These are phyloP conservation scores for Coreoperca whiteheadi DNA, from an alignment of 2,113 vertebrate genomes.

Conservation along the genomic window DNA sequence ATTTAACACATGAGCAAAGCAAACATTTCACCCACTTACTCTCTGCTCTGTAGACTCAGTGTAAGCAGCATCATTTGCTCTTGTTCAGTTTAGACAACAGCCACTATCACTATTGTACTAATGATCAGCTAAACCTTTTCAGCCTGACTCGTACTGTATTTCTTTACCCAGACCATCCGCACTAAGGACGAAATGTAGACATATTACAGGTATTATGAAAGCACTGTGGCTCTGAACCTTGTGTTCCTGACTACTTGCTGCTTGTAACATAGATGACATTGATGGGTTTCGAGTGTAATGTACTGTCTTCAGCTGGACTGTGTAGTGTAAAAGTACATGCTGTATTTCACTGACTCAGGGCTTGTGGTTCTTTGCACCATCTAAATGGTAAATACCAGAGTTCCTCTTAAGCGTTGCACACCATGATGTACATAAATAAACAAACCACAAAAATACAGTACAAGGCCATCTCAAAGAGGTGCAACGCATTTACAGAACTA, in stretches of 20 bases:
- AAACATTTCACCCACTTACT: constrained; percentile 63
- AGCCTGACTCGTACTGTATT: constrained; percentile 4
- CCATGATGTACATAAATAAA: constrained; percentile 6
- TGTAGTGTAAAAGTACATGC: neutral
- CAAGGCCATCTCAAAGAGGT: neutral
- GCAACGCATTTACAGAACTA: neutral
- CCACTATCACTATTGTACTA: neutral
- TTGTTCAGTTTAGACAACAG: constrained; percentile 29
- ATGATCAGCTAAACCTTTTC: constrained; percentile 2
- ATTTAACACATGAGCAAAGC: constrained; percentile 66
- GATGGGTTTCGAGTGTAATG: neutral
- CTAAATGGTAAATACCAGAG: neutral
- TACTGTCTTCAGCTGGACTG: neutral
- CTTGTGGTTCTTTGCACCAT: neutral
- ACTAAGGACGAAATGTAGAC: neutral
- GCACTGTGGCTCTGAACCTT: neutral
- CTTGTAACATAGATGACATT: neutral
- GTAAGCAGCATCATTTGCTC: constrained; percentile 38
- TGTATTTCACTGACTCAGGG: neutral
- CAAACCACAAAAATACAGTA: neutral
- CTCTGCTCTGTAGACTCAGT: constrained; percentile 45
- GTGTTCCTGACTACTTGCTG: neutral
- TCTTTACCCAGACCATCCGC: constrained; percentile 6
- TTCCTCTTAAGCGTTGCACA: neutral
- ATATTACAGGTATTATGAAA: neutral